A percentile compares a stretch with the other conserved stretches of the same genome.
These are phyloP conservation scores for Protonemura montana DNA, from an alignment of 2,888 invertebrate genomes.

Conservation along the genomic window DNA sequence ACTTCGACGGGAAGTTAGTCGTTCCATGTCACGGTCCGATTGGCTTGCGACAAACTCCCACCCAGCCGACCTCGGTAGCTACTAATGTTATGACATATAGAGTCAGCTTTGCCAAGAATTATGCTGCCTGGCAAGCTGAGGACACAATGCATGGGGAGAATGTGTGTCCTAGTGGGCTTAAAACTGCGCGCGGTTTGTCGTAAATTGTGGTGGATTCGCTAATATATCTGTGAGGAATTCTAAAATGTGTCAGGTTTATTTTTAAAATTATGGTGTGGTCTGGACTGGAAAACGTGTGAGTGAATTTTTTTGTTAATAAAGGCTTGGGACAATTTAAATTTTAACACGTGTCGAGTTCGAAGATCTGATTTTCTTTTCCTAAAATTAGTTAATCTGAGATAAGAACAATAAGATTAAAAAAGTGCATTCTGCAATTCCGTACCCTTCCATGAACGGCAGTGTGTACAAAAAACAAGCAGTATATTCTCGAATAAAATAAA, in stretches of 20 bases:
- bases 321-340: too few relatives aligned
- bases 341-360: too few relatives aligned
- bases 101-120: conserved; percentile 8
- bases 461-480: too few relatives aligned
- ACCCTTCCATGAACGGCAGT: too few relatives aligned
- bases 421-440: too few relatives aligned
- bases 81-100: conserved; percentile 38
- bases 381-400: too few relatives aligned
- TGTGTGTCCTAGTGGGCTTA: neutral
- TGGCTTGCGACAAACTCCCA: neutral
- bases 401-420: too few relatives aligned
- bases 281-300: too few relatives aligned
- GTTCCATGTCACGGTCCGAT: conserved; percentile 34
- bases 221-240: neutral
- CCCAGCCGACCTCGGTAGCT: neutral
- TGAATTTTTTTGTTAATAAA: too few relatives aligned
- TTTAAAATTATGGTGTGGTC: neutral
- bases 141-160: neutral
- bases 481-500: neutral
- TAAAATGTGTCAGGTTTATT: neutral
- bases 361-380: too few relatives aligned
- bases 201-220: neutral
- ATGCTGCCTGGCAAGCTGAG: neutral
- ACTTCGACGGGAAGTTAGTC: conserved; percentile 33
- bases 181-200: neutral